Percentiles rank a stretch among this genome's conserved stretches.
Evolutionary conservation across 2,797 vertebrate species (phyloP).

Genomic region (Xyrichtys novacula): DNA sequence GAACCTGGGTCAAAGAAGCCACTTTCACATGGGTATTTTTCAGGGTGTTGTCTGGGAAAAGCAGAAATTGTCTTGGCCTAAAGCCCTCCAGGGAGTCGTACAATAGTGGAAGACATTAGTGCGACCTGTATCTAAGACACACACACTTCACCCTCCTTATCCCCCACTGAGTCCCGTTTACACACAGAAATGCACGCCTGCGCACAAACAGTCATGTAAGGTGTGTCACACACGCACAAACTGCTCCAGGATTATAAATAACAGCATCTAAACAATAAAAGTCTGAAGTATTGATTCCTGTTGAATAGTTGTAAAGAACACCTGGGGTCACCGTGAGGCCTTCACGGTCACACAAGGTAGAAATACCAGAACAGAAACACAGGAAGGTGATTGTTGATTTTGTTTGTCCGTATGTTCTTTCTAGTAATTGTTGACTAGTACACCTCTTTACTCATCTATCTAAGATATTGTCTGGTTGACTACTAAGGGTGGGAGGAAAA

Average conservation of each 20-base stretch:
- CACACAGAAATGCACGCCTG: constrained; percentile 15
- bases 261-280: constrained; percentile 77
- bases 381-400: constrained; percentile 35
- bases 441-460: too few relatives aligned
- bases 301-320: constrained; percentile 41
- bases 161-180: constrained; percentile 37
- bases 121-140: constrained; percentile 65
- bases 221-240: constrained; percentile 35
- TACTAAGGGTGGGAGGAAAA: too few relatives aligned
- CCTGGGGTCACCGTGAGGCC: constrained; percentile 58
- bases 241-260: constrained; percentile 79
- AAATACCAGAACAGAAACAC: constrained; percentile 29
- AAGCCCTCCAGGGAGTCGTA: constrained; percentile 73
- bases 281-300: constrained; percentile 51
- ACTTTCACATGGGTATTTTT: constrained; percentile 48
- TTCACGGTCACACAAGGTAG: constrained; percentile 42
- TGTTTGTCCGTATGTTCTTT: constrained; percentile 27
- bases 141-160: constrained; percentile 29
- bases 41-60: constrained; percentile 89
- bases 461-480: too few relatives aligned
- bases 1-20: constrained; percentile 33
- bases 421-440: constrained; percentile 1
- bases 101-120: constrained; percentile 80
- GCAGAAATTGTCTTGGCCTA: constrained; percentile 68
- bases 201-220: constrained; percentile 14